Conservation (phyloP, 2,797 vertebrate genomes). For the Acestrorhynchus altus region DNA sequence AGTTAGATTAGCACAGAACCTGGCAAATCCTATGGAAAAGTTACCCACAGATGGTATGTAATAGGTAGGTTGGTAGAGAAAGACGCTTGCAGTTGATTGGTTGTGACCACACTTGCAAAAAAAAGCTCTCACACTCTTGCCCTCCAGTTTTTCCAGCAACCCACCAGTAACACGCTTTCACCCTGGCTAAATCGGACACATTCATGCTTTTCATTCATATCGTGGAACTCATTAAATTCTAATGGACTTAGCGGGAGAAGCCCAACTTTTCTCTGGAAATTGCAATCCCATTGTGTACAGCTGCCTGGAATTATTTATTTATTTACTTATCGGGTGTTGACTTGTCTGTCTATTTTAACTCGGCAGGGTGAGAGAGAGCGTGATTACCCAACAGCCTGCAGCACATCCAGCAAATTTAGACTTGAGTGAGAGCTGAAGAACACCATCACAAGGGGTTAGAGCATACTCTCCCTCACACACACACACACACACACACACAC, state of each 20-base stretch:
- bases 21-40: too few species aligned
- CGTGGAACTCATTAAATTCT: conserved; percentile 69
- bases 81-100: background rate
- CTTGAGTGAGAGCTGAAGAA: conserved; percentile 44
- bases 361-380: conserved; percentile 35
- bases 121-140: conserved; percentile 46
- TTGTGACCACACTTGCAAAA: background rate
- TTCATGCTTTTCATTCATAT: conserved; percentile 67
- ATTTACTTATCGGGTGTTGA: conserved; percentile 50
- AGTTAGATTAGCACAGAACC: too few species aligned
- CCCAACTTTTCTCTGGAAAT: conserved; percentile 34
- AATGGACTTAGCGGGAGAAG: conserved; percentile 61
- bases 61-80: background rate
- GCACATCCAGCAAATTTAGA: conserved; percentile 53
- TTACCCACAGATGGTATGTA: too few species aligned
- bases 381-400: conserved; percentile 50
- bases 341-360: conserved; percentile 50
- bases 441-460: conserved; percentile 41
- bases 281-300: conserved; percentile 48
- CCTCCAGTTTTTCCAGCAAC: conserved; percentile 57
- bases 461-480: background rate
- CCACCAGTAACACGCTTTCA: conserved; percentile 52
- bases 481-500: conserved; percentile 3
- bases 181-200: conserved; percentile 58
- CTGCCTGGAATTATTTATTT: conserved; percentile 43